Percentiles rank a stretch among this genome's conserved stretches.
phyloP scores from a whole-genome alignment of 1,140 invertebrate genomes.

The Drosophila hydei region DNA sequence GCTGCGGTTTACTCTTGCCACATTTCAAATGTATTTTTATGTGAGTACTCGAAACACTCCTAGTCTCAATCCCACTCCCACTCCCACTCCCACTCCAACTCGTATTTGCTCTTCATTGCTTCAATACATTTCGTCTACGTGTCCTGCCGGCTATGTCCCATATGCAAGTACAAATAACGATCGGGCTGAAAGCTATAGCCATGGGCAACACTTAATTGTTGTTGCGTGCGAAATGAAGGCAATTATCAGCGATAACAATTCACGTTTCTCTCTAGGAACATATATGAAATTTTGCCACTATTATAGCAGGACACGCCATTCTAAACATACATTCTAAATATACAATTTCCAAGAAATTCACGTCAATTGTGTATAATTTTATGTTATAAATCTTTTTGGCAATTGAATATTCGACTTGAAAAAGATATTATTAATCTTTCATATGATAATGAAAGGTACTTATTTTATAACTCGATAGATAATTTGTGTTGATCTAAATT shows the following conservation, averaged over 20 bases:
- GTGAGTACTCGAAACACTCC: conserved; percentile 48
- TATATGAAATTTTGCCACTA: neutral
- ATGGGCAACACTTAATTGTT: conserved; percentile 62
- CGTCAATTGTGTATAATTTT: too few species aligned
- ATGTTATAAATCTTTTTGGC: too few species aligned
- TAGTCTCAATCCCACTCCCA: too few species aligned
- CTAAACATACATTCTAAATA: too few species aligned
- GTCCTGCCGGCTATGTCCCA: conserved; percentile 39
- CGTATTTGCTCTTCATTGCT: conserved; percentile 66
- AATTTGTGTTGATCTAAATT: too few species aligned
- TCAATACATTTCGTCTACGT: conserved; percentile 73
- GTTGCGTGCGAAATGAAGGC: conserved; percentile 34
- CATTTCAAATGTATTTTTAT: conserved; percentile 76
- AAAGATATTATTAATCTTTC: too few species aligned
- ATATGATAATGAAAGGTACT: too few species aligned
- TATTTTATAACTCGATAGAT: too few species aligned
- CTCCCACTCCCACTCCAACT: conserved; percentile 25
- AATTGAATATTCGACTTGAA: too few species aligned
- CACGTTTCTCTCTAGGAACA: neutral
- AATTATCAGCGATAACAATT: conserved; percentile 29
- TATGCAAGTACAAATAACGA: conserved; percentile 24
- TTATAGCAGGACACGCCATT: neutral
- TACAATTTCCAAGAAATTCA: too few species aligned
- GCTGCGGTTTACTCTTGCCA: conserved; percentile 63
- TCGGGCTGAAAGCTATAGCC: conserved; percentile 25